Evolutionary conservation across 2,797 vertebrate species (phyloP), one percentile per base, ranked within the genome.

Genomic region (Erethizon dorsatum): DNA sequence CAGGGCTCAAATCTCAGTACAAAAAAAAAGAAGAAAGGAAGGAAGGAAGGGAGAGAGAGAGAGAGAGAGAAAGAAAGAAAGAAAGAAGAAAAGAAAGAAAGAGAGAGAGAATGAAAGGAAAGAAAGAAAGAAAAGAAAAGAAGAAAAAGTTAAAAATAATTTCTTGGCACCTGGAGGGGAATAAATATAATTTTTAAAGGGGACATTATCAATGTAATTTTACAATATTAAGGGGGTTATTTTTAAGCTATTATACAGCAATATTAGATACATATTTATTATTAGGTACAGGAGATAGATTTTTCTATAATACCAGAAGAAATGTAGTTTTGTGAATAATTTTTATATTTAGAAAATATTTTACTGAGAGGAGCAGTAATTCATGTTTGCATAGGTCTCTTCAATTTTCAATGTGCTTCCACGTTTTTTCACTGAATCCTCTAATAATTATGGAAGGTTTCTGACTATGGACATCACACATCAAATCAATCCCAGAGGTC

Each of bases 261-360:
- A 11, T 57, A 77, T 89, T 71, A 80, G 26, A 33, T 90, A 75
- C 56, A 86, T 33, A 96, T 57, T 89, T 28, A 96, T 52, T 91
- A 82, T 50, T 56, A 57, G 22, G n/a, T 75, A 85, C 69, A 88
- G n/a, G 17, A 96, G 33, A 59, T 47, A 20, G 33, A 1, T 37
- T 94, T 90, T 73, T 77, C 77, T 59, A 37, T 83, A 28, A 5
- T 77, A 73, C 3, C 65, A 90, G 89, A 80, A 87, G 63, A 95
- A 96, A 87, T 88, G 26, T 47, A 61, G n/a, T 82, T 95, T 90
- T 84, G 18, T 57, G 52, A 41, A 52, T 91, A n/a, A 54, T 71
- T 86, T 96, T 92, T 86, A 59, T 84, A 61, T 83, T 93, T 67
- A 91, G 57, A 67, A 96, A 91, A 54, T n/a, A 31, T 37, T 93